Conservation (phyloP, 2,888 invertebrate species). For the Alentia gelatinosa region DNA sequence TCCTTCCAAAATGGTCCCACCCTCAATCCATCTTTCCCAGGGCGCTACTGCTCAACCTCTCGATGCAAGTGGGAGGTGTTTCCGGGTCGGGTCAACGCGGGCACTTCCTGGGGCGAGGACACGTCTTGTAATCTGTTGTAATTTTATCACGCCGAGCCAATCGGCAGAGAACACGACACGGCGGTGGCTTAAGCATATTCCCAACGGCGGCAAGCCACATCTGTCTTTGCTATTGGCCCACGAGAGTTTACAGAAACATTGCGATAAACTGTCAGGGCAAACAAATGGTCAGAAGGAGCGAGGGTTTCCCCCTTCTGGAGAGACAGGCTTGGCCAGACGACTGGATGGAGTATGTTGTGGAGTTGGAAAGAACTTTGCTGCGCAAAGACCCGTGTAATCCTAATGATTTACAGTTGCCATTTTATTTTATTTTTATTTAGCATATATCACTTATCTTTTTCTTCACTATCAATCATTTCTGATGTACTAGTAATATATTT, state of each 20-base stretch:
- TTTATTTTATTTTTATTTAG: too few species aligned
- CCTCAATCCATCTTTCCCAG: too few species aligned
- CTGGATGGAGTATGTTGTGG: too few species aligned
- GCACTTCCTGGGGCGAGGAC: conserved; percentile 24
- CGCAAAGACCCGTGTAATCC: too few species aligned
- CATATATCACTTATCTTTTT: too few species aligned
- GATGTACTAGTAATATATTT: too few species aligned
- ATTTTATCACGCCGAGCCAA: conserved; percentile 40
- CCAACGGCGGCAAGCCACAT: conserved; percentile 26
- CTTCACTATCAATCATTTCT: too few species aligned
- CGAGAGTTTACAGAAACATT: not conserved
- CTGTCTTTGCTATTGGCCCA: conserved; percentile 19
- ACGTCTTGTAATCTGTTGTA: conserved; percentile 52
- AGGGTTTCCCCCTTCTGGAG: not conserved
- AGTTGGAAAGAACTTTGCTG: too few species aligned
- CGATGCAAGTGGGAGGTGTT: conserved; percentile 14
- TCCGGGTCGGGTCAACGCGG: not conserved
- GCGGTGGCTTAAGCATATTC: not conserved
- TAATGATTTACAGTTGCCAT: too few species aligned
- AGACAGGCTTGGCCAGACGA: not conserved
- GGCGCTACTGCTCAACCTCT: not conserved
- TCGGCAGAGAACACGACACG: conserved; percentile 3
- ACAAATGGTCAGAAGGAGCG: not conserved
- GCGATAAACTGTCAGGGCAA: conserved; percentile 15
- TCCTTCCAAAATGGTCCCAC: too few species aligned